Conservation (phyloP, 2,797 vertebrate genomes). For the Myripristis murdjan region DNA sequence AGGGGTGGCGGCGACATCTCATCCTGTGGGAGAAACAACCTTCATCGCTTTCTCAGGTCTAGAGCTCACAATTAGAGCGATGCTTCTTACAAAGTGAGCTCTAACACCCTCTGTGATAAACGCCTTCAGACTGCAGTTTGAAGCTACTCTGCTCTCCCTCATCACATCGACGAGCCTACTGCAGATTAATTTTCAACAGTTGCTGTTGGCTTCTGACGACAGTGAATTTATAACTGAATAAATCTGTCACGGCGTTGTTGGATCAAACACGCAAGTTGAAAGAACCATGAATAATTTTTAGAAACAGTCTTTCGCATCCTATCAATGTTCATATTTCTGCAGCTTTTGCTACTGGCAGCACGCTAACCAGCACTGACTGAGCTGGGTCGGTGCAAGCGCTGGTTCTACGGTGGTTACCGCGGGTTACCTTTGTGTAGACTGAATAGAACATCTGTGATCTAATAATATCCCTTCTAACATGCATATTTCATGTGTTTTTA, state of each 20-base stretch:
- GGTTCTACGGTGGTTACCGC: slow-evolving; percentile 60
- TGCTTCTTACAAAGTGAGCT: slow-evolving; percentile 20
- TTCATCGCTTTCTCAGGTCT: slow-evolving; percentile 44
- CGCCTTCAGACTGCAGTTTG: slow-evolving; percentile 23
- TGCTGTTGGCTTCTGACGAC: slow-evolving; percentile 9
- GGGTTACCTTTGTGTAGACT: slow-evolving; percentile 77
- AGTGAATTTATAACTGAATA: slow-evolving; percentile 19
- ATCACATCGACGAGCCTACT: slow-evolving; percentile 10
- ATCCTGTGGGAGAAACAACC: slow-evolving; percentile 41
- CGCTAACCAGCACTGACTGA: slow-evolving; percentile 47
- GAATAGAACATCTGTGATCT: slow-evolving; percentile 82
- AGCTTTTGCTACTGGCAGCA: slow-evolving; percentile 32
- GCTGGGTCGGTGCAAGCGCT: slow-evolving; percentile 39
- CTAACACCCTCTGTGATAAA: slow-evolving; percentile 38
- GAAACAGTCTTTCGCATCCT: slow-evolving; percentile 14
- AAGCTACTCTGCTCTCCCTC: slow-evolving; percentile 28
- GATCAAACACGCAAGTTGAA: slow-evolving; percentile 44
- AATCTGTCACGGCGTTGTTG: slow-evolving; percentile 11
- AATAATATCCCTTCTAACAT: slow-evolving; percentile 79
- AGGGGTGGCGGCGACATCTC: too few species aligned
- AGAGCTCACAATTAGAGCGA: slow-evolving; percentile 24
- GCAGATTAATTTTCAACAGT: slow-evolving; percentile 44
- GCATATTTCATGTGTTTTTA: slow-evolving; percentile 86
- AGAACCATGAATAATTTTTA: slow-evolving; percentile 42
- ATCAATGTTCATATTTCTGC: slow-evolving; percentile 21